Percentiles rank a stretch among this genome's conserved stretches.
Evolutionary conservation across 1,140 invertebrate genomes (phyloP).

Genomic region (Myzus persicae): DNA sequence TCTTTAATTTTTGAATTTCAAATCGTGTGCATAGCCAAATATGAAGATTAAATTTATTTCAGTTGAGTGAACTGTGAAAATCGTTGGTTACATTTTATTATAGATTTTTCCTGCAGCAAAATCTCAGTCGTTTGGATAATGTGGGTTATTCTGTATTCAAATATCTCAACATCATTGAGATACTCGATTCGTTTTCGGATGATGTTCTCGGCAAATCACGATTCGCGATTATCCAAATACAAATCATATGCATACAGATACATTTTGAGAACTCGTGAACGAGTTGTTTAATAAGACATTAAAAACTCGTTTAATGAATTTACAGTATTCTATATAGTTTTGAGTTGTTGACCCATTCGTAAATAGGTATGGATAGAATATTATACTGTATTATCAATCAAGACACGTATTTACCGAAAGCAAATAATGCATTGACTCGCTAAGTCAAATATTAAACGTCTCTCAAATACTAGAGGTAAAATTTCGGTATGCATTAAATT

Average conservation of each 20-base stretch:
- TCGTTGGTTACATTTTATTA: not conserved
- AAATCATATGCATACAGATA: not conserved
- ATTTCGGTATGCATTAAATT: not conserved
- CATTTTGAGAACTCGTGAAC: not conserved
- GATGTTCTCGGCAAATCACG: not conserved
- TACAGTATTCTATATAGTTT: not conserved
- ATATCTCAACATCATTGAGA: not conserved
- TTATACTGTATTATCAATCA: not conserved
- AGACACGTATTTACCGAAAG: not conserved
- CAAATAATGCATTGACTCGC: not conserved
- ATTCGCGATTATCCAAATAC: not conserved
- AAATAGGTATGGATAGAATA: slow-evolving; percentile 27
- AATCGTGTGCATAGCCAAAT: too few relatives aligned
- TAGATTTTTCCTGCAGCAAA: not conserved
- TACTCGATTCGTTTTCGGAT: not conserved
- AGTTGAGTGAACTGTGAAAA: not conserved
- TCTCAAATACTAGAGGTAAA: slow-evolving; percentile 3
- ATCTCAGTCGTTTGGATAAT: not conserved
- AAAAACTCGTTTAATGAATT: not conserved
- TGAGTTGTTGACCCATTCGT: not conserved
- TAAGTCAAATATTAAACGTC: not conserved
- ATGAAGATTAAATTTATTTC: not conserved
- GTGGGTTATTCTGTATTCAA: not conserved
- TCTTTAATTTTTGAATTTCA: not conserved
- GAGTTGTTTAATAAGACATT: not conserved